Evolutionary conservation across 2,113 vertebrate genomes (phyloP), one percentile per base, ranked within the genome.

Genomic region (Chinchilla lanigera): DNA sequence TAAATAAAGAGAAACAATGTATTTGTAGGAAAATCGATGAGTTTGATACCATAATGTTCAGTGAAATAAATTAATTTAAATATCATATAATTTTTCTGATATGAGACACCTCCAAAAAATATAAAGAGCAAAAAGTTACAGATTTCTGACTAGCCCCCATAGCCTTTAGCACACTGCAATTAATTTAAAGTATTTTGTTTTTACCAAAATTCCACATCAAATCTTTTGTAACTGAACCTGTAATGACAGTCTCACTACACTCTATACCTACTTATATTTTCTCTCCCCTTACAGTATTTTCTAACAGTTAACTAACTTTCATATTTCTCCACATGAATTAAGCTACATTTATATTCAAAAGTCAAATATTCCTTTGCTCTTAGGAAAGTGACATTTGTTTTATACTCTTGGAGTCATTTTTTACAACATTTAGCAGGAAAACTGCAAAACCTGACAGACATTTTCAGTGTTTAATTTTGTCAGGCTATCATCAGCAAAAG

Each of bases 131-230:
- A 30, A 78, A 44, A 98, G 90, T 97, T 97, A 91, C 98, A 97
- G 98, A 88, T 96, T 98, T 98, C 97, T 98, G 84, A 95, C 93
- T 96, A 60, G 8, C 41, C 85, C 93, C 75, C 75, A 89, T 19
- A 86, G 44, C 14, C 93, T 90, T 93, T 58, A 47, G 24, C 69
- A 35, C 41, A 93, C 35, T 95, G 9, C 54, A 85, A 52, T 47
- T 94, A 67, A 52, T 30, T 67, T 60, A 69, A 19, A 54, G 4
- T 65, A 35, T 50, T 38, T 50, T 77, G 20, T 60, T 84, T 87
- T 89, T 71, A n/a, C 60, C 35, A 65, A 52, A 90, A 86, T 84
- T 94, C 20, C 16, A 56, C 54, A 54, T 61, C 60, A 14, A 84
- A 47, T 94, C n/a, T 86, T 69, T 67, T 35, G 7, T 73, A 80